These are phyloP conservation scores for Chrysaora quinquecirrha DNA, from an alignment of 30 jellyfish, hydroid and myxozoan species.

Conservation along the genomic window DNA sequence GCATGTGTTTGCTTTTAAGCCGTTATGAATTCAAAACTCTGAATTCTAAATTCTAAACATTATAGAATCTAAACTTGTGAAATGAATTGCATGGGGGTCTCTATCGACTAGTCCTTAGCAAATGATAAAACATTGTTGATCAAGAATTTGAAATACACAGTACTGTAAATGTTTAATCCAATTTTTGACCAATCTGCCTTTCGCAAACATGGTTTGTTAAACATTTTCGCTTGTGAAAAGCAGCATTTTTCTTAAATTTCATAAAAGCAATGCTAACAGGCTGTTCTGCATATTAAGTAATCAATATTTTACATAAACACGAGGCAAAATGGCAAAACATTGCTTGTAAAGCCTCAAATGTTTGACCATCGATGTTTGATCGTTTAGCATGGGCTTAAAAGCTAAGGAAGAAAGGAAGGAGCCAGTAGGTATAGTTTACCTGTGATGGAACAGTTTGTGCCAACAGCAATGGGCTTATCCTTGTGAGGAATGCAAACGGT, in stretches of 20 bases:
- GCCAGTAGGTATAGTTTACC: constrained; percentile 31
- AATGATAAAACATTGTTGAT: background rate
- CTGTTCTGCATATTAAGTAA: background rate
- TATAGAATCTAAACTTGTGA: background rate
- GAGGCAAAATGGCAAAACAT: too few species aligned
- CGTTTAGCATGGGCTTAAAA: too few species aligned
- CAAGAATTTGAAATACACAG: background rate
- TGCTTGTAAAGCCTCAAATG: too few species aligned
- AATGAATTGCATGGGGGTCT: background rate
- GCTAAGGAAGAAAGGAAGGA: background rate
- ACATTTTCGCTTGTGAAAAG: too few species aligned
- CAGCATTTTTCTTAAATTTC: too few species aligned
- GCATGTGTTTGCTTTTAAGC: background rate
- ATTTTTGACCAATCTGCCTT: too few species aligned
- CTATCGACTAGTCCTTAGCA: background rate
- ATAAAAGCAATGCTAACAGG: background rate
- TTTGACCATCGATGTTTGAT: too few species aligned
- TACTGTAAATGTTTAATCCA: background rate
- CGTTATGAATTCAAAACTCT: background rate
- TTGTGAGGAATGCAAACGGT: constrained; percentile 69
- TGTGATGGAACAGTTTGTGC: constrained; percentile 61
- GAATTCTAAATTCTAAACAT: background rate
- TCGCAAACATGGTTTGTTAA: background rate
- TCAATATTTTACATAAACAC: background rate
- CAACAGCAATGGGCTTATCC: constrained; percentile 23